A percentile compares a stretch with the other conserved stretches of the same genome.
Evolutionary conservation across 2,113 vertebrate genomes (phyloP).

Genomic region (Camelus dromedarius): DNA sequence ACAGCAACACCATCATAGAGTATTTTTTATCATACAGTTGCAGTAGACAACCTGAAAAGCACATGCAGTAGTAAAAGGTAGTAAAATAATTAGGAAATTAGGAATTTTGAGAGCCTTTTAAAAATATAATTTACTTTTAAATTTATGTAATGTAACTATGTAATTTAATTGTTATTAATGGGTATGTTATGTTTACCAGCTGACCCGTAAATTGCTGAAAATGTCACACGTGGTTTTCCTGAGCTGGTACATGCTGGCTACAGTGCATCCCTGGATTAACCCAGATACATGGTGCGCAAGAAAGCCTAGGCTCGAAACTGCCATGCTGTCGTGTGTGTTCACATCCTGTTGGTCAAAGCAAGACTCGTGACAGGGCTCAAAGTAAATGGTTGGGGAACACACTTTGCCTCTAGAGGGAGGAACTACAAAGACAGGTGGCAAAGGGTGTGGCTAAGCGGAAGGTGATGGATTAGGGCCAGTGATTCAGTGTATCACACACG

Average conservation of each 20-base stretch:
- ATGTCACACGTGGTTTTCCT: neutral
- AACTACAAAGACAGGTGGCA: neutral
- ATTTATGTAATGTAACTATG: neutral
- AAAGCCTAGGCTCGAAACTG: neutral
- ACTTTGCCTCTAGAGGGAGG: neutral
- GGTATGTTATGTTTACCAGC: neutral
- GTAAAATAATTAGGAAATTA: conserved; percentile 28
- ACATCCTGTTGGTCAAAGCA: neutral
- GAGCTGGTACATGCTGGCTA: neutral
- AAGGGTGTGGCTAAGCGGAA: neutral
- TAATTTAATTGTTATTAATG: neutral
- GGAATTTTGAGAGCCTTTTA: conserved; percentile 3
- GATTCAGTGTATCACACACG: neutral
- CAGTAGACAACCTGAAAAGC: neutral
- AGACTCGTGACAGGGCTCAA: neutral
- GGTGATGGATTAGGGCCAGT: neutral
- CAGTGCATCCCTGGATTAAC: neutral
- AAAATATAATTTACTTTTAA: neutral
- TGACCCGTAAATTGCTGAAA: neutral
- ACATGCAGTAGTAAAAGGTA: neutral
- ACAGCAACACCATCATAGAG: neutral
- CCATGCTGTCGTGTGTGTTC: neutral
- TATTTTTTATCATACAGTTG: neutral
- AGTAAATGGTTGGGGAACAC: neutral
- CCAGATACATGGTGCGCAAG: neutral